Base-by-base conservation (phyloP, 2,888 invertebrate species). In the Gastracanthus pulcherrimus region DNA sequence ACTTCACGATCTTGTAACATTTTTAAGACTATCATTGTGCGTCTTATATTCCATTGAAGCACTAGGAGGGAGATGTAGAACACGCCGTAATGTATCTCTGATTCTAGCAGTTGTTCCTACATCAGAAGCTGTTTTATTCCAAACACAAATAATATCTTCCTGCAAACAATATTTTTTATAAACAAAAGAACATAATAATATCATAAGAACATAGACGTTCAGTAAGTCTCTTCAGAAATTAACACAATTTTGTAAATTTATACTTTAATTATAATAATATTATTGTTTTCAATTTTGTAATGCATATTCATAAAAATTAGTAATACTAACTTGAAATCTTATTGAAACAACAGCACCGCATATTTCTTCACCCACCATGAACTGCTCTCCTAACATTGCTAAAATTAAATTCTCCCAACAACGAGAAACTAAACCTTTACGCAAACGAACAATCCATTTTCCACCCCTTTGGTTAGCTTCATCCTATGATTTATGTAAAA, bases 361-460 rank as follows among this genome's bases (percentile, higher is more conserved):
- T 88, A 99, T 97, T 93, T 99, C 99, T 87, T 98, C 96, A 23
- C 98, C 98, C 55, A 99, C 98, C 95, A 98, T 97, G 94, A 99
- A 99, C 93, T 99, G 99, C 92, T 99, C 99, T 4, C 99, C 99
- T 86, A 99, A 93, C 96, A 99, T 98, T 83, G 99, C 99, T 94
- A 99, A 95, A 88, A 99, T 96, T 76, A 99, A 94, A 93, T 99
- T 99, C 92, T 99, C 99, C 99, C 99, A 99, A 90, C 98, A 98
- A 84, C 98, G 95, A 45, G 97, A 98, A 69, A 98, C 97, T 92
- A 98, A 95, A 84, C 98, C 97, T 93, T 99, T 99, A 89, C 97
- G 96, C 91, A 99, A 93, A 86, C 98, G 94, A 84, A 99, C 96
- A 87, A 99, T 97, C 99, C 99, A 99, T 93, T 99, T 99, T 36